Evolutionary conservation across 2,888 invertebrate genomes (phyloP).

Genomic region (Muscina levida): DNA sequence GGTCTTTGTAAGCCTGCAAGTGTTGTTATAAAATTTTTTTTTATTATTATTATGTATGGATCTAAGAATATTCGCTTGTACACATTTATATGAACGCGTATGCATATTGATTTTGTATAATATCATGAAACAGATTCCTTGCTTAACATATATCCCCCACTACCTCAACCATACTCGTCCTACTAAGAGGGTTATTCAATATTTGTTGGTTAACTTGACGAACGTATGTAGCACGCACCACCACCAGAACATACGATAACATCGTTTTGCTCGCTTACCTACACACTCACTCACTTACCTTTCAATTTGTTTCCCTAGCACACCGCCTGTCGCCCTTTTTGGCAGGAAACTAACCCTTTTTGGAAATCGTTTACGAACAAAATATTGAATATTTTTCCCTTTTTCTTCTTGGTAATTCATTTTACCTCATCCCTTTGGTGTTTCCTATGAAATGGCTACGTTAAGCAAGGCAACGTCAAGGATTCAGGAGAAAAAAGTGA

Average conservation of each 20-base stretch:
- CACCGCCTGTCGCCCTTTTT: not conserved
- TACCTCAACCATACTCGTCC: no score
- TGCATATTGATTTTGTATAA: constrained; percentile 53
- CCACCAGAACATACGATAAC: not conserved
- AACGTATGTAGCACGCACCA: constrained; percentile 15
- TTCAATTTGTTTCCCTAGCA: not conserved
- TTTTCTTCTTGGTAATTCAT: constrained; percentile 2
- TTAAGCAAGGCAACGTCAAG: no score
- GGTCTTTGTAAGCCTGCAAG: not conserved
- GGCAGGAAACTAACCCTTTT: constrained; percentile 33
- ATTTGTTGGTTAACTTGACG: constrained; percentile 35
- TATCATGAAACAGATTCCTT: constrained; percentile 51
- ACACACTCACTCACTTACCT: constrained; percentile 35
- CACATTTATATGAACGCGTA: no score
- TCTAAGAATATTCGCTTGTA: no score
- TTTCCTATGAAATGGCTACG: not conserved
- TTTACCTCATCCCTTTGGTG: not conserved
- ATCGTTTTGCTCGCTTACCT: not conserved
- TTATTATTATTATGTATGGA: no score
- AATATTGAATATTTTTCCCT: constrained; percentile 15
- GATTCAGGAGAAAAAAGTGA: not conserved
- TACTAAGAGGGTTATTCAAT: constrained; percentile 33
- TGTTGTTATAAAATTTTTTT: constrained; percentile 19
- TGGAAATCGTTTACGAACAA: no score
- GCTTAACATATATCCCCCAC: no score